A percentile compares a stretch with the other conserved stretches of the same genome.
These are phyloP conservation scores for Lasioglossum leucozonium DNA, from an alignment of 2,888 invertebrate genomes.

Conservation along the genomic window DNA sequence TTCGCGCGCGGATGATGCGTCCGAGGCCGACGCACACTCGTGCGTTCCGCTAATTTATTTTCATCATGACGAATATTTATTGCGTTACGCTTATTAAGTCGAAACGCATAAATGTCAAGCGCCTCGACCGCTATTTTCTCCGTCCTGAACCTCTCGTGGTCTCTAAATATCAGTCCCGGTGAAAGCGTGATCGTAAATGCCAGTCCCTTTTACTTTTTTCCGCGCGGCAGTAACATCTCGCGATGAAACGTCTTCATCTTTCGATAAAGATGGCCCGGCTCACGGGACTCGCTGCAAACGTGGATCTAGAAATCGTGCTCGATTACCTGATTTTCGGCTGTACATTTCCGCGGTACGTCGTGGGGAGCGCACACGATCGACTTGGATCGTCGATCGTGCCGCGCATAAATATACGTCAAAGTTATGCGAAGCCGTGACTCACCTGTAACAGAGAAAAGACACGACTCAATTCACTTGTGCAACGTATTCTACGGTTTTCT, in stretches of 20 bases:
- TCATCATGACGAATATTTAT: conserved; percentile 39
- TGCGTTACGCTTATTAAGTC: conserved; percentile 57
- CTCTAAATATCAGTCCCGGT: conserved; percentile 43
- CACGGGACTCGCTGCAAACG: neutral
- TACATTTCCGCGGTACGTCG: conserved; percentile 13
- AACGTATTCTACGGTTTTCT: neutral
- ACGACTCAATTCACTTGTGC: neutral
- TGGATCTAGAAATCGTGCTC: conserved; percentile 10
- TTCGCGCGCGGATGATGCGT: neutral
- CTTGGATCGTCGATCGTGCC: conserved; percentile 4
- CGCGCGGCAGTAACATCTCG: conserved; percentile 24
- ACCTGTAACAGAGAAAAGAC: conserved; percentile 58
- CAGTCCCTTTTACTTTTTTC: conserved; percentile 54
- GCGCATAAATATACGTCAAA: conserved; percentile 9
- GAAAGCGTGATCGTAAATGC: conserved; percentile 49
- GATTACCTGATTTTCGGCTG: conserved; percentile 34
- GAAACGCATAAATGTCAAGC: conserved; percentile 62
- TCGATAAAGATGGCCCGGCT: conserved; percentile 35
- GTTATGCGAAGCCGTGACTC: conserved; percentile 48
- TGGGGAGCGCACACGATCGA: neutral
- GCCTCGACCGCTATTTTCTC: conserved; percentile 46
- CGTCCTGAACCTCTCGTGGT: conserved; percentile 20
- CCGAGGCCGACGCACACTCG: neutral
- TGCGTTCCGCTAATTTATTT: conserved; percentile 37
- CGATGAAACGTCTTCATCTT: conserved; percentile 29